Conservation (phyloP, 2,113 vertebrate species). For the Pomatostomus ruficeps region DNA sequence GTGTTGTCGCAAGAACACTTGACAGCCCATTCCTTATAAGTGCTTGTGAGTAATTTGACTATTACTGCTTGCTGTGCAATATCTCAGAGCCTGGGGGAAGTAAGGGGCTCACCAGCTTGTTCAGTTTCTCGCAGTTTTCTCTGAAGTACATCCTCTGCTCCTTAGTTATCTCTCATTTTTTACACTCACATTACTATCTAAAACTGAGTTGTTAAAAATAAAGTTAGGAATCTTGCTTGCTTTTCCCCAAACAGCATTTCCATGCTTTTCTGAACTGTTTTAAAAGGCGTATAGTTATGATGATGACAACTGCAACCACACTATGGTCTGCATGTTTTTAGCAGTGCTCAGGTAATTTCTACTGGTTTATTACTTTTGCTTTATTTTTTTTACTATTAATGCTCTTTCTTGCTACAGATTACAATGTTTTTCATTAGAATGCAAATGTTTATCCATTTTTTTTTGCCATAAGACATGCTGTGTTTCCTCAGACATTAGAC, state of each 20-base stretch:
- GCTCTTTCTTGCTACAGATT: background rate
- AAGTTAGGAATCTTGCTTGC: background rate
- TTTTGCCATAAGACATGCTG: background rate
- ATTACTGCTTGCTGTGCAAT: background rate
- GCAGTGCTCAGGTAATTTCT: rapidly evolving
- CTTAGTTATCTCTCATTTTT: background rate
- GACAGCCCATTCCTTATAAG: background rate
- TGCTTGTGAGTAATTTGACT: background rate
- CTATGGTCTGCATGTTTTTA: background rate
- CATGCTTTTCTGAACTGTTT: background rate
- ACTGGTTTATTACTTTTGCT: background rate
- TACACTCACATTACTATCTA: background rate
- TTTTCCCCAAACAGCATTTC: background rate
- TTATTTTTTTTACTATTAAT: too few species aligned
- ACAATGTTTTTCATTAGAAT: background rate
- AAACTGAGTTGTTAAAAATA: background rate
- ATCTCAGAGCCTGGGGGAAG: background rate
- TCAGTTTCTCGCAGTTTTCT: background rate
- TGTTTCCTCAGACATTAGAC: background rate
- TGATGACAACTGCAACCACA: background rate
- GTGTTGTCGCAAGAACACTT: rapidly evolving
- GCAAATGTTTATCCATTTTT: background rate
- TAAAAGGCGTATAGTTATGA: rapidly evolving
- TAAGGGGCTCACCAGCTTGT: background rate
- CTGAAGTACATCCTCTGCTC: background rate